Percentiles rank a stretch among this genome's conserved stretches.
phyloP scores from a whole-genome alignment of 2,113 vertebrate genomes.

The Hypomesus transpacificus region DNA sequence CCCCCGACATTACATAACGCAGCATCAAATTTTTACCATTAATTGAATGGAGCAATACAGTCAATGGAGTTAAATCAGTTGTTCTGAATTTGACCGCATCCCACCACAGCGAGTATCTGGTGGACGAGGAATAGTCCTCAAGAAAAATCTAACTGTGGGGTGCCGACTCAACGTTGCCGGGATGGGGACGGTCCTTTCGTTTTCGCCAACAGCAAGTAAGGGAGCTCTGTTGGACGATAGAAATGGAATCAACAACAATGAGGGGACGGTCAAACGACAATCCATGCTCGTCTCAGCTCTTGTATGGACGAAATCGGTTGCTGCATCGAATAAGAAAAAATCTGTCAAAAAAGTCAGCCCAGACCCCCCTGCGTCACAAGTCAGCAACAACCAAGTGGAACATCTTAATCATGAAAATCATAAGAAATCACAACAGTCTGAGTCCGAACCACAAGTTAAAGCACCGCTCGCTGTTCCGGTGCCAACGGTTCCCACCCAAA shows the following conservation, averaged over 20 bases:
- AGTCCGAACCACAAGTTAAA: slow-evolving; percentile 64
- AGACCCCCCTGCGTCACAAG: slow-evolving; percentile 62
- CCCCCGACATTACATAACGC: not conserved
- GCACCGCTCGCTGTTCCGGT: slow-evolving; percentile 78
- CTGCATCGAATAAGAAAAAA: slow-evolving; percentile 86
- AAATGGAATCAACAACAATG: slow-evolving; percentile 54
- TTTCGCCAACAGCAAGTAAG: slow-evolving; percentile 80
- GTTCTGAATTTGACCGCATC: slow-evolving; percentile 49
- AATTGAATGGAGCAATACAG: slow-evolving; percentile 9
- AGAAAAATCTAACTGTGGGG: slow-evolving; percentile 48
- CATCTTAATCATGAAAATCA: slow-evolving; percentile 66
- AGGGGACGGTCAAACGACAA: slow-evolving; percentile 84
- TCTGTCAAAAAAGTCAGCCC: slow-evolving; percentile 90
- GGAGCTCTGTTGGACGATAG: slow-evolving; percentile 63
- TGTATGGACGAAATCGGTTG: slow-evolving; percentile 86
- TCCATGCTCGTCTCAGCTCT: slow-evolving; percentile 85
- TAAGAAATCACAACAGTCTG: slow-evolving; percentile 60
- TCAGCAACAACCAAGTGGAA: slow-evolving; percentile 57
- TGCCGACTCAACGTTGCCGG: slow-evolving; percentile 32
- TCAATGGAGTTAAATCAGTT: slow-evolving; percentile 58
- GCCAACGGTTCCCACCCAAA: slow-evolving; percentile 60
- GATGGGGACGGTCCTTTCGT: slow-evolving; percentile 93
- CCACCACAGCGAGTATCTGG: not conserved
- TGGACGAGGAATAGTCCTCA: slow-evolving; percentile 19
- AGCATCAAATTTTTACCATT: not conserved